These are phyloP conservation scores for Smutsia temminckii DNA, from an alignment of 2,797 vertebrate genomes.

Conservation along the genomic window DNA sequence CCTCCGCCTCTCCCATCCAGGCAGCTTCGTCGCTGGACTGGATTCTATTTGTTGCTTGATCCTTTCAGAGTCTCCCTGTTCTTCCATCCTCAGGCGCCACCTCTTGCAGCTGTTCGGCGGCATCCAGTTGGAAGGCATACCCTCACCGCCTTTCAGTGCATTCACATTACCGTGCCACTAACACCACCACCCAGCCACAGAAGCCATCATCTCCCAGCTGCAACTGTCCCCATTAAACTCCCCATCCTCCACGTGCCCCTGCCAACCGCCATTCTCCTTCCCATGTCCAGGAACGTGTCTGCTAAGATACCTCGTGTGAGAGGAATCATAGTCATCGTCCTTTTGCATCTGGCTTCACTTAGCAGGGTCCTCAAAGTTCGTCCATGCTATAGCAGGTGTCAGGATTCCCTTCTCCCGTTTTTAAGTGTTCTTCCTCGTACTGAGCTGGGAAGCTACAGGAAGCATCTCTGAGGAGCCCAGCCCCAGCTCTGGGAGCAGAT, in stretches of 20 bases:
- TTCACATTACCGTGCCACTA: not conserved
- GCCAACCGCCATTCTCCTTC: not conserved
- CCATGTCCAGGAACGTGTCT: not conserved
- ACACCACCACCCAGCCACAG: not conserved
- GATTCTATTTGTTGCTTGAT: not conserved
- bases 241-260: not conserved
- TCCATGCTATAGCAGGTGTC: not conserved
- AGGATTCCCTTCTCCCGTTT: not conserved
- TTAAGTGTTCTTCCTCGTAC: not conserved
- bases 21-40: not conserved
- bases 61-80: not conserved
- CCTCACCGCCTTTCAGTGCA: not conserved
- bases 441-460: not conserved
- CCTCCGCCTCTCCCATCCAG: rapidly evolving
- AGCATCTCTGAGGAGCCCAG: not conserved
- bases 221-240: not conserved
- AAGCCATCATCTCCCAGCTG: not conserved
- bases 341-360: not conserved
- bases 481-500: not conserved
- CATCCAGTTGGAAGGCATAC: not conserved
- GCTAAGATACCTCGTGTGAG: not conserved
- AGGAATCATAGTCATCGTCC: not conserved
- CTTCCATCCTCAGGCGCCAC: not conserved
- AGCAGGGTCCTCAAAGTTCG: not conserved
- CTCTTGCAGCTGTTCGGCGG: not conserved